Percentiles rank a stretch among this genome's conserved stretches.
These are phyloP conservation scores for Tenebrosternarchus preto DNA, from an alignment of 2,113 vertebrate genomes.

Conservation along the genomic window DNA sequence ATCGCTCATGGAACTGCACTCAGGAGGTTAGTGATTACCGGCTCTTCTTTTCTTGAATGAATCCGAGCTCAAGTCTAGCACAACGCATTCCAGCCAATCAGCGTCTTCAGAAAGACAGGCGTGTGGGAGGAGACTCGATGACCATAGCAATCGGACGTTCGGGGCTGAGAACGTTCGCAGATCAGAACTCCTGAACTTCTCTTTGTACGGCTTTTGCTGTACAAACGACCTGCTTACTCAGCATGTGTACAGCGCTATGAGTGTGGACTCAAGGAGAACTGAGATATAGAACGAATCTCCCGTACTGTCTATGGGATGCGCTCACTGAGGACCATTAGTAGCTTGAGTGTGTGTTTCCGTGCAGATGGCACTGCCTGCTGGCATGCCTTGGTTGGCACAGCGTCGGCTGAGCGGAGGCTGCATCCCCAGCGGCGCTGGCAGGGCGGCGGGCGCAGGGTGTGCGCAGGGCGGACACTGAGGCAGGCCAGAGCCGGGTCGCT, in stretches of 20 bases:
- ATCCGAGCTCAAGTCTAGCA: too few species aligned
- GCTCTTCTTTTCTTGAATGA: too few species aligned
- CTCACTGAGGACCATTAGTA: neutral
- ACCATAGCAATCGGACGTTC: neutral
- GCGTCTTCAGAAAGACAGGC: neutral
- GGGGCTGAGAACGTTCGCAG: constrained; percentile 14
- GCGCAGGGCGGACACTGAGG: constrained; percentile 2
- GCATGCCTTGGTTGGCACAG: constrained; percentile 22
- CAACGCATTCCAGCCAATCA: too few species aligned
- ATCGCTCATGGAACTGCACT: too few species aligned
- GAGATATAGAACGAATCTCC: too few species aligned
- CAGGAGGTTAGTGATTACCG: too few species aligned
- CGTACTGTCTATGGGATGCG: too few species aligned
- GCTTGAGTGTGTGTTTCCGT: constrained; percentile 13
- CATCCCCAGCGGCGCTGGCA: constrained; percentile 44
- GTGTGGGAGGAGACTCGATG: neutral
- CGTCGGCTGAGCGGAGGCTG: constrained; percentile 31
- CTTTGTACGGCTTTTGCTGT: neutral
- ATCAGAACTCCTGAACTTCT: neutral
- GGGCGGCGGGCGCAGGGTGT: constrained; percentile 15
- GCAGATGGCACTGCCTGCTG: constrained; percentile 52
- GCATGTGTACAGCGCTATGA: neutral
- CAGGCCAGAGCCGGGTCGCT: neutral
- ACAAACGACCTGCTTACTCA: neutral
- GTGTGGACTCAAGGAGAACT: too few species aligned